Percentiles rank a stretch among this genome's conserved stretches.
These are phyloP conservation scores for Pterocles orientalis DNA, from an alignment of 2,113 vertebrate species.

Conservation along the genomic window DNA sequence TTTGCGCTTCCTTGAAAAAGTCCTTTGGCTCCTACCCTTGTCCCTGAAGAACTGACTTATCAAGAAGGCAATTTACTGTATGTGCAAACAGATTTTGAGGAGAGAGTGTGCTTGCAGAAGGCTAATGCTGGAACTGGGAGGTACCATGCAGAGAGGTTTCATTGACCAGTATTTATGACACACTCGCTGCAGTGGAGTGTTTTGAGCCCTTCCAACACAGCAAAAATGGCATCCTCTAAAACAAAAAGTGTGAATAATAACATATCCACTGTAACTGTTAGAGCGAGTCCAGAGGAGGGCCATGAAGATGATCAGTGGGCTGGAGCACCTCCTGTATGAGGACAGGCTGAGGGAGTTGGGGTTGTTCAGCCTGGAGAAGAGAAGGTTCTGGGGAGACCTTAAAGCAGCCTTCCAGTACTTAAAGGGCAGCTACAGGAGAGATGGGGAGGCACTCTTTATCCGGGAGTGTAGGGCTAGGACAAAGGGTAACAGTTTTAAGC, in stretches of 20 bases:
- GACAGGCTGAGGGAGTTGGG: no score
- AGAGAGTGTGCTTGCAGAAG: neutral
- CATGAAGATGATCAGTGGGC: no score
- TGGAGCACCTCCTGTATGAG: no score
- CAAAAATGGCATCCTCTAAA: neutral
- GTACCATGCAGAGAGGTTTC: neutral
- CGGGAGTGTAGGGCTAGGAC: no score
- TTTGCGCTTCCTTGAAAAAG: conserved; percentile 47
- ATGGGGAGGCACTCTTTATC: no score
- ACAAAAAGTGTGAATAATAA: neutral
- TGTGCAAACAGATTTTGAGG: neutral
- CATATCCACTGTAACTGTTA: neutral
- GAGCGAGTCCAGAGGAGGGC: no score
- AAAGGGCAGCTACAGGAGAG: no score
- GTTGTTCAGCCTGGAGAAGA: no score
- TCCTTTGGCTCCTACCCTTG: conserved; percentile 44
- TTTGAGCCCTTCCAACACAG: neutral
- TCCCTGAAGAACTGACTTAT: conserved; percentile 41
- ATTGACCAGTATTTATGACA: neutral
- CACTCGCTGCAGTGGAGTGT: neutral
- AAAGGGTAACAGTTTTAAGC: no score
- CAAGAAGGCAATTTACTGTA: conserved; percentile 38
- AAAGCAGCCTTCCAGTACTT: no score
- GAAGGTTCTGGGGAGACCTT: no score
- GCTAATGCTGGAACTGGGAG: neutral